Conservation (phyloP, 2,797 vertebrate species). For the Chelmon rostratus region DNA sequence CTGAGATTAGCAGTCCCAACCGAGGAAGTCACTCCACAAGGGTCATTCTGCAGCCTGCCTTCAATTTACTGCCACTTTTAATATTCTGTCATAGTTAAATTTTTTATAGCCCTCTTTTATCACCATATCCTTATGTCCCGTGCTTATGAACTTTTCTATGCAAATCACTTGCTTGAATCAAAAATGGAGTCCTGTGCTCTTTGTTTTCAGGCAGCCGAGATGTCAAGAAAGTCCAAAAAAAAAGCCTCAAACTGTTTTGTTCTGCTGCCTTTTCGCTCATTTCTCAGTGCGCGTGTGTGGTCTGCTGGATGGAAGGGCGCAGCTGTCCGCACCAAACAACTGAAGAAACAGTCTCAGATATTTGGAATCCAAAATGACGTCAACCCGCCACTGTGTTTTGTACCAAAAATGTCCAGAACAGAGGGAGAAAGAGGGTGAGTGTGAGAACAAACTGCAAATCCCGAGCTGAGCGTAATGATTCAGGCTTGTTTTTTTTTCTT, state of each 20-base stretch:
- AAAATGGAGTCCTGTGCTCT: conserved; percentile 67
- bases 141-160: conserved; percentile 90
- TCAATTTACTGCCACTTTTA: conserved; percentile 88
- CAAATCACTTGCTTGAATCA: conserved; percentile 85
- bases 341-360: conserved; percentile 71
- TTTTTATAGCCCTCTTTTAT: conserved; percentile 86
- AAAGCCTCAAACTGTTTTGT: conserved; percentile 8
- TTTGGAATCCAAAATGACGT: conserved; percentile 82
- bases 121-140: conserved; percentile 87
- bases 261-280: background rate
- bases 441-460: conserved; percentile 61
- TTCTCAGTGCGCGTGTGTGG: conserved; percentile 39
- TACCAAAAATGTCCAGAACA: conserved; percentile 30
- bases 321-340: conserved; percentile 79
- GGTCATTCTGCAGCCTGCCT: conserved; percentile 83
- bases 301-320: conserved; percentile 62
- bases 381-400: conserved; percentile 49
- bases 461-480: conserved; percentile 49
- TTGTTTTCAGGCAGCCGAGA: conserved; percentile 73
- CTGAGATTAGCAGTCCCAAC: conserved; percentile 78
- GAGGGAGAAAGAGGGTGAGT: conserved; percentile 12
- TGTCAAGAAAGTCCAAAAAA: conserved; percentile 49
- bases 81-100: conserved; percentile 88
- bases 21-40: conserved; percentile 76
- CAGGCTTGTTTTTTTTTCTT: conserved; percentile 12